Conservation (phyloP, 1,140 invertebrate genomes). For the Andricus grossulariae region DNA sequence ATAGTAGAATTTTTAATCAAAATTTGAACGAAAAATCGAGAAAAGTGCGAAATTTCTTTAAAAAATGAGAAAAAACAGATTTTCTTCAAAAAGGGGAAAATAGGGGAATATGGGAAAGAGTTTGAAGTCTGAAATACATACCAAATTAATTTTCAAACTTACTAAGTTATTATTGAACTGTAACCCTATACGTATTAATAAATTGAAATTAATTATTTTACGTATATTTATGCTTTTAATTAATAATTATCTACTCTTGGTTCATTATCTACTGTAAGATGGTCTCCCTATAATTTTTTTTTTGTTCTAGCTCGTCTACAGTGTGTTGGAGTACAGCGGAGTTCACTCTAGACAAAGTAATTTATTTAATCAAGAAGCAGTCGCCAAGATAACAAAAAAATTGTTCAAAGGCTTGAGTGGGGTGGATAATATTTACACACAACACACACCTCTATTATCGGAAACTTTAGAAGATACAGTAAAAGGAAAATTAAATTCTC, state of each 20-base stretch:
- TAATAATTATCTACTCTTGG: neutral
- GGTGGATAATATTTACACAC: constrained; percentile 98
- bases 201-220: too few relatives aligned
- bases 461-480: constrained; percentile 92
- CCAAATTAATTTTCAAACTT: too few relatives aligned
- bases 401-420: constrained; percentile 92
- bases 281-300: constrained; percentile 26
- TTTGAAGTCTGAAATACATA: too few relatives aligned
- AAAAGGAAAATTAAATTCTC: constrained; percentile 90
- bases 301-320: constrained; percentile 79
- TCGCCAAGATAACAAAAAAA: constrained; percentile 93
- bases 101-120: too few relatives aligned
- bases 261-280: neutral
- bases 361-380: constrained; percentile 90
- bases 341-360: constrained; percentile 86
- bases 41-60: too few relatives aligned
- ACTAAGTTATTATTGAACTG: too few relatives aligned
- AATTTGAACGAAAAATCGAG: too few relatives aligned
- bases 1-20: too few relatives aligned
- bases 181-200: too few relatives aligned
- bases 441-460: constrained; percentile 92
- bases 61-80: too few relatives aligned
- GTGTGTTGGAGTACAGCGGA: constrained; percentile 88
- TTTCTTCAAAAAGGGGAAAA: too few relatives aligned
- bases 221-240: too few relatives aligned